Evolutionary conservation across 2,797 vertebrate genomes (phyloP), one percentile per base, ranked within the genome.

Genomic region (Silurus lanzhouensis): DNA sequence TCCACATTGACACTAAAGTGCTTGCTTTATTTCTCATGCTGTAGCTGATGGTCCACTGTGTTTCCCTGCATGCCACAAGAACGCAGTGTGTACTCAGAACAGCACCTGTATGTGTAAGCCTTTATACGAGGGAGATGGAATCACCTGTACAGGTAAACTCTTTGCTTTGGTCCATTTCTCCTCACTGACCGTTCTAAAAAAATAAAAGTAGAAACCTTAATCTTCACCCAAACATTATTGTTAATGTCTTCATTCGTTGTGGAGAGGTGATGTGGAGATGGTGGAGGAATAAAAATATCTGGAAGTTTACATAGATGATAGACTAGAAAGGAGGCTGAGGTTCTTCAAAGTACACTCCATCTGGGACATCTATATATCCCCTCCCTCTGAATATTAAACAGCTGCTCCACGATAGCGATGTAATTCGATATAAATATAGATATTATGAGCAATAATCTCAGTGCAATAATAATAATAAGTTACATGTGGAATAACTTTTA

Each of bases 41-140:
- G 82, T 60, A 99, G 98, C 52, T 44, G 83, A 93, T 58, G 84
- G 90, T 0, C 94, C 93, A 0, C 86, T 82, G 5, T 99, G 98
- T 52, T 93, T 89, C 0, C 98, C 97, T 0, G 57, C 92, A 66
- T 99, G 98, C 85, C 96, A 97, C 0, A 22, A 84, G 10, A 94
- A 97, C 0, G 98, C 95, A 0, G 58, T 96, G 84, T 99, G 98
- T 88, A 92, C 19, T 7, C 93, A 95, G 44, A 97, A 97, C 90
- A 97, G 95, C 92, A 96, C 94, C 0, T 99, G 98, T 27, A 92
- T 97, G 82, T 99, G 98, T 92, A 94, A 93, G 83, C 96, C 94
- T 0, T 91, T 95, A 75, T 97, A 98, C 0, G 88, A 95, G 0
- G 98, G 98, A 52, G 97, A 99, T 0, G 98, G 98, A 5, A 83